Evolutionary conservation across 2,113 vertebrate species (phyloP).

Genomic region (Columba janthina): DNA sequence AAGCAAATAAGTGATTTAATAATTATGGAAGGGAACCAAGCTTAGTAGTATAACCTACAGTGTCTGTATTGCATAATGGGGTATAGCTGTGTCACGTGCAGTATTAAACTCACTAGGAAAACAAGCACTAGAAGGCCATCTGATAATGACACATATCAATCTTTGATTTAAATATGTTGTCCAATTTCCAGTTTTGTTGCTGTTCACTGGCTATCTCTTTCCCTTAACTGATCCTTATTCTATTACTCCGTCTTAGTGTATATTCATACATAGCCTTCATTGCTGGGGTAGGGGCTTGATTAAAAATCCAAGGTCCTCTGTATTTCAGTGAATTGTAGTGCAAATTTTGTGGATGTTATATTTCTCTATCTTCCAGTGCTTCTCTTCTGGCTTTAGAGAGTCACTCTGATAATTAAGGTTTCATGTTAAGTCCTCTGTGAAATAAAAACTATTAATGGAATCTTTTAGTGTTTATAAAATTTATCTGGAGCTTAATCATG

Average conservation of each 20-base stretch:
- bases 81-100: neutral
- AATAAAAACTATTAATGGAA: neutral
- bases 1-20: conserved; percentile 7
- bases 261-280: neutral
- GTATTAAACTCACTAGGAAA: neutral
- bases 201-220: neutral
- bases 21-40: neutral
- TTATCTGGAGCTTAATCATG: neutral
- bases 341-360: neutral
- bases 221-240: neutral
- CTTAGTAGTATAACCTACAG: neutral
- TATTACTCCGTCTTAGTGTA: neutral
- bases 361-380: neutral
- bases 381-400: neutral
- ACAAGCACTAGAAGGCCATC: neutral
- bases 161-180: neutral
- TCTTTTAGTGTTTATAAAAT: neutral
- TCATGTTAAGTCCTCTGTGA: neutral
- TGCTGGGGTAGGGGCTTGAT: neutral
- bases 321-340: neutral
- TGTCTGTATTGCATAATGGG: neutral
- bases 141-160: neutral
- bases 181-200: neutral
- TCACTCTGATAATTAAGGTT: neutral
- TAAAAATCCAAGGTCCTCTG: neutral